phyloP scores from a whole-genome alignment of 2,888 invertebrate species.

The Himalopsyche anomala region DNA sequence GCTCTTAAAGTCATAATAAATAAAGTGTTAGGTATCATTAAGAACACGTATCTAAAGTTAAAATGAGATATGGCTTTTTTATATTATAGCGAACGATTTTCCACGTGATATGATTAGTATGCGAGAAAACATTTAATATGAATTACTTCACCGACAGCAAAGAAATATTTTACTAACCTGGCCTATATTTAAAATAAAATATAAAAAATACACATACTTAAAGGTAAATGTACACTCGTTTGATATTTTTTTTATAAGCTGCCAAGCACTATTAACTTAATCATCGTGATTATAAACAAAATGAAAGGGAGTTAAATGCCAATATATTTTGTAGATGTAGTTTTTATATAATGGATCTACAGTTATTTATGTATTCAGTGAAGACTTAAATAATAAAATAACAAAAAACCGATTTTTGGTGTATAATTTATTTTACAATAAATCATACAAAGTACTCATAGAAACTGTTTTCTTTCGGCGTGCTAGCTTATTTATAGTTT shows the following conservation, averaged over 20 bases:
- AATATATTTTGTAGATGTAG: no score
- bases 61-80: constrained; percentile 37
- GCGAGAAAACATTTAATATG: constrained; percentile 31
- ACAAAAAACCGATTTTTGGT: no score
- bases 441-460: no score
- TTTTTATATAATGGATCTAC: no score
- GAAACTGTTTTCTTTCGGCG: no score
- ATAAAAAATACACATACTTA: constrained; percentile 24
- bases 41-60: constrained; percentile 25
- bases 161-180: not conserved
- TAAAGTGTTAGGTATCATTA: constrained; percentile 40
- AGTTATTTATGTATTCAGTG: no score
- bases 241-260: not conserved
- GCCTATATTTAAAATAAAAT: not conserved
- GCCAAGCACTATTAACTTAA: not conserved
- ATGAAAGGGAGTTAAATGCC: no score
- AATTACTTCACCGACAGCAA: constrained; percentile 9
- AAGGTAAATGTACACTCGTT: not conserved
- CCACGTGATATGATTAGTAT: constrained; percentile 41
- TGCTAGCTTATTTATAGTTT: no score
- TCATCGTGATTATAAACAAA: not conserved
- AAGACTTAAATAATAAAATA: no score
- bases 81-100: constrained; percentile 37
- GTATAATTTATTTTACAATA: no score
- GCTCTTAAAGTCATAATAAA: constrained; percentile 42